A percentile compares a stretch with the other conserved stretches of the same genome.
These are phyloP conservation scores for Brachylomia viminalis DNA, from an alignment of 2,888 invertebrate genomes.

Conservation along the genomic window DNA sequence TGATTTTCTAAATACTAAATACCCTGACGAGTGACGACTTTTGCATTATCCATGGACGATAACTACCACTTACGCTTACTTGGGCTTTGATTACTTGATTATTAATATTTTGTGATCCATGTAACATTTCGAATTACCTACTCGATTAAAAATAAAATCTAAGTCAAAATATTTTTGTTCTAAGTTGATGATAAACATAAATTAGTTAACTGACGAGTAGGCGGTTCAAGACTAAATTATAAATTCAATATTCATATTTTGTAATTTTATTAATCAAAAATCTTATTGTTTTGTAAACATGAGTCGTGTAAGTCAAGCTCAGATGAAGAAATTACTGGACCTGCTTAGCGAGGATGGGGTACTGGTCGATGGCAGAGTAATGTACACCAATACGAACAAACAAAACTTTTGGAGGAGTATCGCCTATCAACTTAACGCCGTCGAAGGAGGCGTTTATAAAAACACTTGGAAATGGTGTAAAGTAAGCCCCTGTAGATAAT, in stretches of 20 bases:
- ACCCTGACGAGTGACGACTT: too few species aligned
- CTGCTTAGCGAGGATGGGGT: constrained; percentile 73
- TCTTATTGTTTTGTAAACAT: constrained; percentile 24
- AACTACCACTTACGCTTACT: too few species aligned
- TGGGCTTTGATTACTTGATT: too few species aligned
- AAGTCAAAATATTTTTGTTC: constrained; percentile 30
- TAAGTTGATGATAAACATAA: neutral
- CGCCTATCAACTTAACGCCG: constrained; percentile 70
- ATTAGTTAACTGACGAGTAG: neutral
- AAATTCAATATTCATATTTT: neutral
- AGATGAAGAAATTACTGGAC: constrained; percentile 75
- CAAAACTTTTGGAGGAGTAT: constrained; percentile 74
- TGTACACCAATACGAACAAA: constrained; percentile 71
- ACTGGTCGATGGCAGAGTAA: constrained; percentile 70
- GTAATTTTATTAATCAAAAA: neutral
- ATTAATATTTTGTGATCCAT: neutral
- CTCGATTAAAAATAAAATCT: neutral
- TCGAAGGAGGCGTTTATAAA: constrained; percentile 74
- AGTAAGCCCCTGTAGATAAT: constrained; percentile 56
- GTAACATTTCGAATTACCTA: neutral
- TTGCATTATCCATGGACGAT: too few species aligned
- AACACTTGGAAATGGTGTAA: constrained; percentile 77
- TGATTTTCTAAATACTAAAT: too few species aligned
- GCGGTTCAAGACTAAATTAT: neutral
- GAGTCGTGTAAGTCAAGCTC: constrained; percentile 70